Evolutionary conservation across 2,113 vertebrate genomes (phyloP), one percentile per base, ranked within the genome.

Genomic region (Anser cygnoides): DNA sequence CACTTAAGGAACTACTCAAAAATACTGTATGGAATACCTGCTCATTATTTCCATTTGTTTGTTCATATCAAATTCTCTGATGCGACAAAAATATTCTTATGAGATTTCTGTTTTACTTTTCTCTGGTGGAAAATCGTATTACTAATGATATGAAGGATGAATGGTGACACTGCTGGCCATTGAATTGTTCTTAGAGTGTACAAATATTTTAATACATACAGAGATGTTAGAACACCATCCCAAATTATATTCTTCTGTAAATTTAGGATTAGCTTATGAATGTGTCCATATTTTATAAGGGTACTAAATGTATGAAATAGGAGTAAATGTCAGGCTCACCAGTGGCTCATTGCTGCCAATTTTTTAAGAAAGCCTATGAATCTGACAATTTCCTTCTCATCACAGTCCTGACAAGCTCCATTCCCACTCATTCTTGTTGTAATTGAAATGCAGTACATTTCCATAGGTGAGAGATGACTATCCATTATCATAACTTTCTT

Each of bases 361-460:
- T 35, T 46, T 94, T 77, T 6, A 6, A 6, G 39, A 73, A 85
- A 50, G 11, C 28, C 10, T 13, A 9, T 37, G 52, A 81, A 84
- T 90, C 44, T 58, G 23, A 68, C 14, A 67, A 86, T 84, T 93
- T 58, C 41, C n/a, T 71, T 94, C 44, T 62, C 39, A 79, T 95
- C 46, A 50, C 79, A 90, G 43, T 59, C 52, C 57, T 90, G 59
- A 84, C 84, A 91, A 26, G 28, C 33, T 65, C 46, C 20, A 67
- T 86, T 80, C 65, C 46, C 13, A 65, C 62, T 85, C 75, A 77
- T 95, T 87, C 93, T 89, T 94, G 58, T 43, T 89, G 35, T n/a
- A 87, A 31, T 31, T 90, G 72, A 77, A 91, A 96, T 52, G n/a
- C 33, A 88, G 22, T 23, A 26, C 28, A 78, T 62, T 54, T 54